Evolutionary conservation across 2,113 vertebrate genomes (phyloP).

Genomic region (Oxygymnocypris stewartii): DNA sequence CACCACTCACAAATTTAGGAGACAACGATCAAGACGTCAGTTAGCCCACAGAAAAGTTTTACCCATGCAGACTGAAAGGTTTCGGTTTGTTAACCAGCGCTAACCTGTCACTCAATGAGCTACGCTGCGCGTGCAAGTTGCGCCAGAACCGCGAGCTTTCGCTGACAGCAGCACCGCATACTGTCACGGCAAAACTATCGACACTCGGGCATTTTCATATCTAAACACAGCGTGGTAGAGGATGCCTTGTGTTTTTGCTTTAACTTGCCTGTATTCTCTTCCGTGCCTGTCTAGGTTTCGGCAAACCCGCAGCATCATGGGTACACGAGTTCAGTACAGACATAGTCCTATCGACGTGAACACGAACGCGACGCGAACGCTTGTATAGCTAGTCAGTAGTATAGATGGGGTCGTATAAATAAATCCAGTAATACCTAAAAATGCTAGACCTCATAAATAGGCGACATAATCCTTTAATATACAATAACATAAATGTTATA

Average conservation of each 20-base stretch:
- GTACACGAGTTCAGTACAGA: slow-evolving; percentile 48
- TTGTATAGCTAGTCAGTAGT: neutral
- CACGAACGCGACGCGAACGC: neutral
- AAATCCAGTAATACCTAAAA: neutral
- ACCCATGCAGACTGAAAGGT: neutral
- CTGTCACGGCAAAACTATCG: neutral
- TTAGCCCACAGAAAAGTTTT: neutral
- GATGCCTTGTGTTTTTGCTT: neutral
- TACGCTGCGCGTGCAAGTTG: neutral
- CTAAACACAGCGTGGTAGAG: neutral
- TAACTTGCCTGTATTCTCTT: slow-evolving; percentile 19
- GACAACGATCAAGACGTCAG: neutral
- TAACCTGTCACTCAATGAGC: slow-evolving; percentile 27
- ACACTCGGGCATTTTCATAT: neutral
- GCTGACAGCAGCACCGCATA: slow-evolving; percentile 10
- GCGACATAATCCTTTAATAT: neutral
- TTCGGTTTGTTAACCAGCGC: neutral
- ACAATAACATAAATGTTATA: neutral
- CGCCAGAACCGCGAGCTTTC: neutral
- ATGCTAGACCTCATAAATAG: neutral
- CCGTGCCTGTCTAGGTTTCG: slow-evolving; percentile 36
- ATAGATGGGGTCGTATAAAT: neutral
- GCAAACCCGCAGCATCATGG: slow-evolving; percentile 46
- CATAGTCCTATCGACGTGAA: neutral
- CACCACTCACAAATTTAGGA: neutral